phyloP scores from a whole-genome alignment of 2,797 vertebrate species.

The Neostethus bicornis region DNA sequence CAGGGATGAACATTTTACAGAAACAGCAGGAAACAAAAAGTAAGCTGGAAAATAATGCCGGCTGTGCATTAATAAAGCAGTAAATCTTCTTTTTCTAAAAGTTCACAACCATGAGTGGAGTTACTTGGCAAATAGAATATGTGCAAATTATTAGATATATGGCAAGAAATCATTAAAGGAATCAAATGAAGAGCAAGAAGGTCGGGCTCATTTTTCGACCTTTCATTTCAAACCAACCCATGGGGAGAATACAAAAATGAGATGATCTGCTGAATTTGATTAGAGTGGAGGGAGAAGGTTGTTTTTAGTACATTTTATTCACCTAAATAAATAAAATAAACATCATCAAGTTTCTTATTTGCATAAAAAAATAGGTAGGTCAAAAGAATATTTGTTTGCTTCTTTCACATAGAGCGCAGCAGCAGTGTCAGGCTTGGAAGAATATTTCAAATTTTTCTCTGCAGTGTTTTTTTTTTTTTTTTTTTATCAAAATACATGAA shows the following conservation, averaged over 20 bases:
- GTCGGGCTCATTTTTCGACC: not conserved
- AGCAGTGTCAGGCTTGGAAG: slow-evolving; percentile 15
- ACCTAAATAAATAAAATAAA: slow-evolving; percentile 38
- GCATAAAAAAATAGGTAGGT: slow-evolving; percentile 40
- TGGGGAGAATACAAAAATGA: slow-evolving; percentile 2
- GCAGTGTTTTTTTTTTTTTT: slow-evolving; percentile 41
- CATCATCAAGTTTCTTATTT: slow-evolving; percentile 63
- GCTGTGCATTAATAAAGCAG: too few species aligned
- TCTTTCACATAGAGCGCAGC: slow-evolving; percentile 20
- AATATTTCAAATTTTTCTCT: not conserved
- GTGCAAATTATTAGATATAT: not conserved
- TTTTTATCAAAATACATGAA: slow-evolving; percentile 37
- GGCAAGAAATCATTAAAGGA: not conserved
- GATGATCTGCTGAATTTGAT: not conserved
- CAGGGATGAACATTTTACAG: not conserved
- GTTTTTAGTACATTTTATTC: slow-evolving; percentile 32
- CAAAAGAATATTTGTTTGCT: slow-evolving; percentile 13
- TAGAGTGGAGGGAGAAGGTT: slow-evolving; percentile 1
- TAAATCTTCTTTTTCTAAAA: not conserved
- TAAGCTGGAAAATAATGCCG: too few species aligned
- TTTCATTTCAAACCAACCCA: not conserved
- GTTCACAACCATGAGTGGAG: not conserved
- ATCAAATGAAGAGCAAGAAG: not conserved
- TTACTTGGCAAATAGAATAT: not conserved
- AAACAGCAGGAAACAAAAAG: not conserved